Evolutionary conservation across 2,113 vertebrate genomes (phyloP), one percentile per base, ranked within the genome.

Genomic region (Phalacrocorax pelagicus): DNA sequence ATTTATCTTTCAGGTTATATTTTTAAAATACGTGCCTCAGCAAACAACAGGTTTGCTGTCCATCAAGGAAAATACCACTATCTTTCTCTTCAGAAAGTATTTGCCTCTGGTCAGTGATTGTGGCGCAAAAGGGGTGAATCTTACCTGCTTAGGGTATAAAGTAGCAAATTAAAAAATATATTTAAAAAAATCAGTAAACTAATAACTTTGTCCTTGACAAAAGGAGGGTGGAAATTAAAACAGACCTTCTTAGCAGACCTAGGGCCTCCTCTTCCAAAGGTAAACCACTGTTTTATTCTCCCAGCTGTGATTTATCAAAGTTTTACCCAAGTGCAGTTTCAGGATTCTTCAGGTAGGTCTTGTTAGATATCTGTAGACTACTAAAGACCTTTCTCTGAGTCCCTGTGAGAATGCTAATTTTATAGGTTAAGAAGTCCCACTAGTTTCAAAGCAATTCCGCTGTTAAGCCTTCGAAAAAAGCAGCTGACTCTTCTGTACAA

Each of bases 391-490:
- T 84, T 90, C 20, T 70, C 62, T 38, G 81, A 86, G 84, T 36
- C 57, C 81, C 62, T 74, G 11, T 27, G 66, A 87, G 66, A 65
- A 49, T 29, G 3, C 55, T 94, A 13, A 72, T 95, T 94, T 97
- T 92, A 58, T 54, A 29, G 38, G 32, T 77, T 96, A 78, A 54
- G 18, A 78, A 74, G 73, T 49, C 54, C 86, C 79, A 49, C 26
- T 49, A 83, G 67, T 40, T 86, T 83, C 70, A 91, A 77, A 95
- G 15, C 52, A 40, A 83, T 92, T 57, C 12, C 85, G 40, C 69
- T 88, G 88, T 86, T 81, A 94, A 94, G 40, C 27, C 57, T 86
- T 90, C 69, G 61, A 70, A 92, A 94, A 54, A 46, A 88, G 72
- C 51, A 83, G 67, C 78, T 91, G 90, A 90, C 55, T 92, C 66